Base-by-base conservation (phyloP, 2,888 invertebrate genomes). In the Uropetala carovei region DNA sequence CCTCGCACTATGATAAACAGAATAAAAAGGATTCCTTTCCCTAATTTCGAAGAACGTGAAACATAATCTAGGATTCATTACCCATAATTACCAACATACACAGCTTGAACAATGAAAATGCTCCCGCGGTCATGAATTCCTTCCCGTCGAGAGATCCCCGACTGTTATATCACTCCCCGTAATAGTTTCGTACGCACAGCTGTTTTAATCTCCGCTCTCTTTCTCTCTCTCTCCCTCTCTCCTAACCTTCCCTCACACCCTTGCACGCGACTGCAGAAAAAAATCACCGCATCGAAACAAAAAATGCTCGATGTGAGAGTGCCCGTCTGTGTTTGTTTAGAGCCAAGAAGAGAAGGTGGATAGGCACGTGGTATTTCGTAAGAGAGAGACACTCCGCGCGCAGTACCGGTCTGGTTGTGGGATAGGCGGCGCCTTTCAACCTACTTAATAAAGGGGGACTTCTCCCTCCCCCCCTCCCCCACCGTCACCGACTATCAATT, bases 391-490 rank as follows among this genome's bases (percentile, higher is more conserved):
- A 83, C 18, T 18, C 11, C 83, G 56, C 56, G 83, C 56, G 64
- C 68, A 30, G 60, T 89, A 89, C 89, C 89, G 64, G 64, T 60
- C 64, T 56, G 22, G 18, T 64, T 60, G 68, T 56, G 89, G 89
- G 89, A 68, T 89, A 89, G 64, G 89, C 89, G 89, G 89, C 89
- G 64, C 89, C 60, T 89, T 89, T 89, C 89, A 89, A 89, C 89
- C 89, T 89, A 89, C 89, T 86, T 86, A 11, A 27, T 86, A 11
- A 27, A 86, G 27, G 59, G 82, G 59, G 60, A 86, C 86, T 89
- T 89, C 89, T 64, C 89, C 13, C 30, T 43, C 2, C 16, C n/a
- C 30, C 27, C 89, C 89, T 64, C 30, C 82, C 43, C 43, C n/a
- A 11, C 83, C 14, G 56, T 4, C 4, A 18, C 75, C 75, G 22